Base-by-base conservation (phyloP, 1,140 invertebrate species). In the Hormaphis cornu region DNA sequence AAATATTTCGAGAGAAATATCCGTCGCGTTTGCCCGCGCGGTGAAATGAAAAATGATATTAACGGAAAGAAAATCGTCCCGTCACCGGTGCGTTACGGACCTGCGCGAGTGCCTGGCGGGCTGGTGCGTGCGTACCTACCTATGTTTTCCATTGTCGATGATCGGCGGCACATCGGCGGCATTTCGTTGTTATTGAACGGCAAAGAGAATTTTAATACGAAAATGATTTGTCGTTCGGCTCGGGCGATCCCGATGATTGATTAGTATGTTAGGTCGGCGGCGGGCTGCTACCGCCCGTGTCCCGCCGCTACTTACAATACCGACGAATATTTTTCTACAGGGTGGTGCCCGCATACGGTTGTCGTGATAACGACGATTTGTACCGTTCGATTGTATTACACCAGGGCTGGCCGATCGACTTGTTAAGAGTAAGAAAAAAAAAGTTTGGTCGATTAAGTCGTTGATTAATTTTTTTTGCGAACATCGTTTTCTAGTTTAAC, bases 191-290 rank as follows among this genome's bases (percentile, higher is more conserved):
- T 2, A 48, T 50, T 66, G 61, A 66, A 66, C 50, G 16, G 42
- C 12, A 66, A 48, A 50, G 42, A 63, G 8, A 63, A 46, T 63
- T 63, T 48, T 66, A 50, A 50, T 66, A 30, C 61, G 61, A 66
- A 66, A 66, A 66, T 50, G 61, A 66, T 66, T 66, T 66, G 61
- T 66, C 61, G 61, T 66, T 66, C 61, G 28, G 61, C 61, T 50
- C 61, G 44, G 44, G 44, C 61, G 61, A 66, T 66, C 44, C 12
- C 30, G 61, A 66, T 66, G 61, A 66, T 66, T 66, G 61, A 66
- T 66, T 50, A 48, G 61, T 22, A 7, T 14, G 6, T 16, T 46
- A 7, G 42, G 46, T 20, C 14, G 5, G n/a, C 46, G 46, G 6
- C 46, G 2, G 16, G 4, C 46, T 46, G 5, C 16, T n/a, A n/a